phyloP scores from a whole-genome alignment of 2,113 vertebrate genomes.

The Rhinolophus ferrumequinum region DNA sequence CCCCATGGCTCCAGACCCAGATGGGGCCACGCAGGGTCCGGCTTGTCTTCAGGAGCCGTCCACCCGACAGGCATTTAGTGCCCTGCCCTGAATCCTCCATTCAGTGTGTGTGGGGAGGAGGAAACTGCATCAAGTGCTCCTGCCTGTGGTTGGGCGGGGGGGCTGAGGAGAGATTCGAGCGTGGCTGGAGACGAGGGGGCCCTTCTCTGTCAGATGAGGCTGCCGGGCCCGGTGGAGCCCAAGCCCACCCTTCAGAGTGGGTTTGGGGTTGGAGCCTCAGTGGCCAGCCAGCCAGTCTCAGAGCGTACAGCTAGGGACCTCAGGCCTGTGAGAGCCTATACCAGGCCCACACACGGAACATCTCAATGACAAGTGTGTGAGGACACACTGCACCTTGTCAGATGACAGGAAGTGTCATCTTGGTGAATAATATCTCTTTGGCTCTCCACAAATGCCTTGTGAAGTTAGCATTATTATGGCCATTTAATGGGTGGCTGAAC shows the following conservation, averaged over 20 bases:
- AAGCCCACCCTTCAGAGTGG: neutral
- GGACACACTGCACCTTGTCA: neutral
- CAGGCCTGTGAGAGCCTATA: no score
- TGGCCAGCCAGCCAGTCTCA: fast-evolving
- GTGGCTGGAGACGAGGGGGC: conserved; percentile 1
- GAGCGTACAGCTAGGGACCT: neutral
- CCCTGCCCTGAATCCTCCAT: neutral
- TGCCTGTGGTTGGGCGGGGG: no score
- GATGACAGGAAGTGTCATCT: neutral
- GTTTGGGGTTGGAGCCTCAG: neutral
- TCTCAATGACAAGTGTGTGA: neutral
- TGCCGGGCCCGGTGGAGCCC: neutral
- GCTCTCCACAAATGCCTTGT: neutral
- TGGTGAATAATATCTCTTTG: neutral
- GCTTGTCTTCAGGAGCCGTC: neutral
- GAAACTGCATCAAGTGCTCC: fast-evolving
- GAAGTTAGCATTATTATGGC: neutral
- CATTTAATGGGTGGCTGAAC: neutral
- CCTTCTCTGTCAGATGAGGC: conserved; percentile 1
- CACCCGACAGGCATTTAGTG: neutral
- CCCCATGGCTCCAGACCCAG: neutral
- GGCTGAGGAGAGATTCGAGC: conserved; percentile 12
- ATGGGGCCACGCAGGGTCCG: no score
- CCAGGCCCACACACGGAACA: neutral
- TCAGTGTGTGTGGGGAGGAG: neutral